phyloP scores from a whole-genome alignment of 1,140 invertebrate genomes.

The Solenopsis invicta region DNA sequence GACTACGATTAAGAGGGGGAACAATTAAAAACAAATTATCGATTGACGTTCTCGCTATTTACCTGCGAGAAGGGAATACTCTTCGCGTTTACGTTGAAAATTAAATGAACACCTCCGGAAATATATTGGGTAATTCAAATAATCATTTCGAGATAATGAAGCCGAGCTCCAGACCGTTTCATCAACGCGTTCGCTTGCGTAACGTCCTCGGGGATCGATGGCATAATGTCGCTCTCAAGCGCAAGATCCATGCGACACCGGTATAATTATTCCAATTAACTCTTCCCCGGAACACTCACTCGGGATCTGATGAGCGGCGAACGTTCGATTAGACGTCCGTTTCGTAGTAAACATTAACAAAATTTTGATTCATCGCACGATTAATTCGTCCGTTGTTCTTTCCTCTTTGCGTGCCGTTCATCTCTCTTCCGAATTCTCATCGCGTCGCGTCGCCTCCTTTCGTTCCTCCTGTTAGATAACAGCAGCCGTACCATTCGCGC shows the following conservation, averaged over 20 bases:
- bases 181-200: neutral
- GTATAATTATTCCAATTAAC: conserved; percentile 54
- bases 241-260: neutral
- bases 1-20: neutral
- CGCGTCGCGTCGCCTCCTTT: conserved; percentile 21
- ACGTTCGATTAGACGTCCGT: conserved; percentile 10
- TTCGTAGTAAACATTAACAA: conserved; percentile 61
- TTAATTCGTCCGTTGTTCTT: neutral
- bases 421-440: neutral
- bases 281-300: neutral
- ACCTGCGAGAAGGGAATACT: neutral
- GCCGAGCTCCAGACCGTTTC: neutral
- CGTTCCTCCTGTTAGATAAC: conserved; percentile 16
- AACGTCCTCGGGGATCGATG: neutral
- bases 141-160: conserved; percentile 11
- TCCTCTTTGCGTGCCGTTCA: neutral
- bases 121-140: neutral
- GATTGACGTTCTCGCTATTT: neutral
- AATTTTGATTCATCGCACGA: conserved; percentile 22
- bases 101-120: neutral
- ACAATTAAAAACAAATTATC: conserved; percentile 8
- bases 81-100: neutral
- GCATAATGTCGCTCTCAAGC: neutral
- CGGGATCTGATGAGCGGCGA: conserved; percentile 14
- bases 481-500: neutral